These are phyloP conservation scores for Hypothenemus hampei DNA, from an alignment of 1,140 invertebrate genomes.

Conservation along the genomic window DNA sequence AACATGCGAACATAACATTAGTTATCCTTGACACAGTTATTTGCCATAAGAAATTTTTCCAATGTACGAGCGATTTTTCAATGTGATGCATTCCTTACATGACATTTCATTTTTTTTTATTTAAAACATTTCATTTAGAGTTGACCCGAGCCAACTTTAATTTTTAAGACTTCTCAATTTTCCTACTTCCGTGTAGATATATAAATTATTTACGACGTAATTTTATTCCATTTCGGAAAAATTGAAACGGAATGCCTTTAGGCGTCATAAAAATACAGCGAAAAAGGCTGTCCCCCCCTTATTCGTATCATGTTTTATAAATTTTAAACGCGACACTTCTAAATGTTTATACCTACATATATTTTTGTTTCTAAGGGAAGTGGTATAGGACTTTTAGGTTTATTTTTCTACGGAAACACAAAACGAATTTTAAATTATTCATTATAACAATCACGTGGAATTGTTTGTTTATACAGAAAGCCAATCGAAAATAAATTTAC, in stretches of 20 bases:
- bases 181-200: background rate
- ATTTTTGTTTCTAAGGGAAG: too few relatives aligned
- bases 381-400: too few relatives aligned
- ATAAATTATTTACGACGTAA: slow-evolving; percentile 12
- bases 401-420: too few relatives aligned
- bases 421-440: too few relatives aligned
- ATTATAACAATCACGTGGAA: too few relatives aligned
- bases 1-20: slow-evolving; percentile 15
- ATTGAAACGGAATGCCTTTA: slow-evolving; percentile 5
- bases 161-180: background rate
- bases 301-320: background rate
- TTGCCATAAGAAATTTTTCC: background rate
- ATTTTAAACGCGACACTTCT: slow-evolving; percentile 4
- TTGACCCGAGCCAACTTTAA: background rate
- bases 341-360: too few relatives aligned
- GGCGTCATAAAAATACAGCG: slow-evolving; percentile 7
- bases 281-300: too few relatives aligned
- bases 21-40: slow-evolving; percentile 12
- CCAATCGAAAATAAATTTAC: too few relatives aligned
- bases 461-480: too few relatives aligned
- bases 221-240: slow-evolving; percentile 4
- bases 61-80: background rate
- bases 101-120: background rate
- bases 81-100: background rate
- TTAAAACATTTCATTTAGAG: background rate